Conservation (phyloP, 1,140 invertebrate species). For the Carcinoscorpius rotundicauda region DNA sequence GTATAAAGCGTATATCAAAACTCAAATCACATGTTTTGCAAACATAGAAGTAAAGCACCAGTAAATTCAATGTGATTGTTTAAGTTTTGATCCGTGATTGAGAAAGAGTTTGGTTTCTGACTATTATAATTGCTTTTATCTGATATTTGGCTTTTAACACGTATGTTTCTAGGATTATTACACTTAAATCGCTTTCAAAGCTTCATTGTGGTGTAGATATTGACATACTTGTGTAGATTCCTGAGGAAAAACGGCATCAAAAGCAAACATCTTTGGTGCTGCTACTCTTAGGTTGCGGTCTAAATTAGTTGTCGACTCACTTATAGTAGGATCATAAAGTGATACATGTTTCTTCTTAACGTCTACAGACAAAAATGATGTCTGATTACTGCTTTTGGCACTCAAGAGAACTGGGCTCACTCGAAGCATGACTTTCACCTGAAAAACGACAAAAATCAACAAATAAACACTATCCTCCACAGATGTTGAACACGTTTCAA, state of each 20-base stretch:
- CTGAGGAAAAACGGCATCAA: conserved; percentile 82
- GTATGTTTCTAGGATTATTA: no score
- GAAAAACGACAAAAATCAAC: background rate
- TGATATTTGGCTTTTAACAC: no score
- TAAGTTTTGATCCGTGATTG: no score
- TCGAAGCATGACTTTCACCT: conserved; percentile 85
- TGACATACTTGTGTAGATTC: conserved; percentile 73
- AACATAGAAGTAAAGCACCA: no score
- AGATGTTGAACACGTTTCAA: no score
- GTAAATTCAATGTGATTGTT: no score
- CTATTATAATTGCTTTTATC: no score
- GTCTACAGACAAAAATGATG: conserved; percentile 61
- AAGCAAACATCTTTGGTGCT: conserved; percentile 93
- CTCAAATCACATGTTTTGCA: no score
- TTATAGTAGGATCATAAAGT: conserved; percentile 56
- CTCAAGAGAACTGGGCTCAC: conserved; percentile 32
- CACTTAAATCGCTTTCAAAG: no score
- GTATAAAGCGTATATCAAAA: no score
- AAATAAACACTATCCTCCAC: no score
- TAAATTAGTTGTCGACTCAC: conserved; percentile 40
- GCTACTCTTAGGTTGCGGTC: conserved; percentile 62
- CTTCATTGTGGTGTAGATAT: background rate
- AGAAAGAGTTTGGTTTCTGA: no score
- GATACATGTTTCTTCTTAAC: conserved; percentile 82
- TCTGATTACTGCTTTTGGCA: conserved; percentile 33